Conservation (phyloP, 2,888 invertebrate genomes). For the Dugesia japonica region DNA sequence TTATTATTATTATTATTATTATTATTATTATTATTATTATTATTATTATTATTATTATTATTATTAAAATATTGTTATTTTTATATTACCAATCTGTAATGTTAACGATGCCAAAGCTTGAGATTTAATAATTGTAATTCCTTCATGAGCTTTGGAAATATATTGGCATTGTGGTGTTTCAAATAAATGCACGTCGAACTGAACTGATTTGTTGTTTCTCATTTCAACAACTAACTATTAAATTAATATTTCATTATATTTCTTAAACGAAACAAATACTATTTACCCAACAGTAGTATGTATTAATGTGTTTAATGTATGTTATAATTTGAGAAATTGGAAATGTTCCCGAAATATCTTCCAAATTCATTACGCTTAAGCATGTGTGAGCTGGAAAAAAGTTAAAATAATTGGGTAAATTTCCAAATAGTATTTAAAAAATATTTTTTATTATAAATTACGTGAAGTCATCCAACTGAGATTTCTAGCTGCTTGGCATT, state of each 20-base stretch:
- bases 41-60: too few species aligned
- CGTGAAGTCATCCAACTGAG: conserved; percentile 21
- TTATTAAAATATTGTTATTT: too few species aligned
- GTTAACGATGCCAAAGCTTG: neutral
- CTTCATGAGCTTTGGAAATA: neutral
- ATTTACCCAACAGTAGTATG: conserved; percentile 29
- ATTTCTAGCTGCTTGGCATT: neutral
- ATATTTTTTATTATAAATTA: neutral
- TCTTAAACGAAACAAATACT: neutral
- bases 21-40: too few species aligned
- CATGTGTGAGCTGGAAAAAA: neutral
- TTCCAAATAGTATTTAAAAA: too few species aligned
- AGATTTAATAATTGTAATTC: neutral
- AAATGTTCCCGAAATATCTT: neutral
- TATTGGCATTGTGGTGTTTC: conserved; percentile 23
- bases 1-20: too few species aligned
- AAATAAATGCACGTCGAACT: neutral
- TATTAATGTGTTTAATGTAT: conserved; percentile 25
- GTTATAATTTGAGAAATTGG: conserved; percentile 20
- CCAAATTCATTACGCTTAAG: neutral
- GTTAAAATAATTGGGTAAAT: too few species aligned
- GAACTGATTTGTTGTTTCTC: neutral
- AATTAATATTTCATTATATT: neutral
- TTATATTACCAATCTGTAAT: neutral
- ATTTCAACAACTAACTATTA: neutral